A percentile compares a stretch with the other conserved stretches of the same genome.
Evolutionary conservation across 1,140 invertebrate species (phyloP).

Genomic region (Chironomus striatipennis): DNA sequence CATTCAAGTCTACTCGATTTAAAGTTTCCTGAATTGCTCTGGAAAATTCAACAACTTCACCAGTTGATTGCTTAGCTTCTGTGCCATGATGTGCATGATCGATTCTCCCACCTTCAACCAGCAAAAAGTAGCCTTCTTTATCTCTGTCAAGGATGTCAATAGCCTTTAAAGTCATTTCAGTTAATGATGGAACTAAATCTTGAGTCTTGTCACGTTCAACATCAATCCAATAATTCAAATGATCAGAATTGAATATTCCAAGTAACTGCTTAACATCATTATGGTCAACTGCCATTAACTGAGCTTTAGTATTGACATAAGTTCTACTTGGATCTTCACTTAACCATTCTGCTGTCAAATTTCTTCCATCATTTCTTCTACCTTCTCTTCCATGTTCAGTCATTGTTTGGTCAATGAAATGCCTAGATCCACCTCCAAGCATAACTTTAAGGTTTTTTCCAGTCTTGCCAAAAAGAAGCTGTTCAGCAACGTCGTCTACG

Average conservation of each 20-base stretch:
- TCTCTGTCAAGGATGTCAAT: constrained; percentile 60
- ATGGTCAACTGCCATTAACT: constrained; percentile 35
- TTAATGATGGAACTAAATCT: constrained; percentile 47
- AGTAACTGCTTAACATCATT: constrained; percentile 37
- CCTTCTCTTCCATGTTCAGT: constrained; percentile 46
- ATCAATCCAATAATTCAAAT: constrained; percentile 44
- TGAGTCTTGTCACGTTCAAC: constrained; percentile 42
- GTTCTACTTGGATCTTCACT: constrained; percentile 33
- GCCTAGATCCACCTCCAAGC: constrained; percentile 55
- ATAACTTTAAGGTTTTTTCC: constrained; percentile 50
- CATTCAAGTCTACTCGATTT: constrained; percentile 41
- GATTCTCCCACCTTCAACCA: constrained; percentile 56
- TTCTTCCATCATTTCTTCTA: constrained; percentile 41
- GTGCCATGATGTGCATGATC: constrained; percentile 49
- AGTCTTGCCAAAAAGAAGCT: constrained; percentile 53
- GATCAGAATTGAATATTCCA: constrained; percentile 41
- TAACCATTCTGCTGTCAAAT: constrained; percentile 47
- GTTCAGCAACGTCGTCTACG: constrained; percentile 46
- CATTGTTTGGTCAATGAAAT: constrained; percentile 45
- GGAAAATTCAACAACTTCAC: constrained; percentile 48
- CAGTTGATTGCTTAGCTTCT: constrained; percentile 45
- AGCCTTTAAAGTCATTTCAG: constrained; percentile 68
- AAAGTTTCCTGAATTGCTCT: constrained; percentile 44
- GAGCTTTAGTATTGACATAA: constrained; percentile 53
- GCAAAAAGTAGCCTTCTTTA: constrained; percentile 54